Evolutionary conservation across 2,888 invertebrate genomes (phyloP).

Genomic region (Sarcophaga caerulescens): DNA sequence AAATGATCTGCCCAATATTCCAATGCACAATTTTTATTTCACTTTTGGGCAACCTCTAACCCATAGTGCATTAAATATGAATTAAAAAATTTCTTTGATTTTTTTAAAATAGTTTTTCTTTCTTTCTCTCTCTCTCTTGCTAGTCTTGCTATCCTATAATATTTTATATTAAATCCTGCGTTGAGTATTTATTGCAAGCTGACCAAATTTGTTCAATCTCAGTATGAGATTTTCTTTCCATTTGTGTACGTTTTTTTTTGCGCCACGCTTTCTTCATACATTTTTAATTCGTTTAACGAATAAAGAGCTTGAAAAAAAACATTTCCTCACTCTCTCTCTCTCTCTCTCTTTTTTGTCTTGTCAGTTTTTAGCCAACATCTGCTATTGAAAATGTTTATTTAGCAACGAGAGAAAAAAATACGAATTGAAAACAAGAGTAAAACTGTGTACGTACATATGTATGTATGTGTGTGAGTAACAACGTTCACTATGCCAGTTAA

Average conservation of each 20-base stretch:
- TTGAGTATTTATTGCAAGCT: constrained; percentile 51
- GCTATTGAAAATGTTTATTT: constrained; percentile 48
- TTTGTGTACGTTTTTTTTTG: background rate
- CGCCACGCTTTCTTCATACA: background rate
- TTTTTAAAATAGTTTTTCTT: no score
- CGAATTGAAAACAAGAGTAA: no score
- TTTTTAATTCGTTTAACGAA: constrained; percentile 51
- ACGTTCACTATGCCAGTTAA: no score
- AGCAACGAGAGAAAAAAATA: background rate
- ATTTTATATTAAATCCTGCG: constrained; percentile 24
- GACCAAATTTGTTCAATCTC: constrained; percentile 59
- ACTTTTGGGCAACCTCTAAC: background rate
- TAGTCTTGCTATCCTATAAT: background rate
- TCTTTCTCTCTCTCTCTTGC: background rate
- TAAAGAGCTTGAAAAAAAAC: background rate
- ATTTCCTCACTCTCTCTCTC: background rate
- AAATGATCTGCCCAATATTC: no score
- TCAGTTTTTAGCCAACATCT: constrained; percentile 51
- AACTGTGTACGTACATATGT: no score
- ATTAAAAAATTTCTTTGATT: background rate
- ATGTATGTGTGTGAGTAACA: no score
- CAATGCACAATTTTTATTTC: background rate
- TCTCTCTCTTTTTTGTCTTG: background rate
- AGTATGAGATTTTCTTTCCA: constrained; percentile 21
- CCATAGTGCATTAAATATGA: background rate